A percentile compares a stretch with the other conserved stretches of the same genome.
Evolutionary conservation across 92 coral and sea anemone genomes (phyloP).

Genomic region (Siderastrea siderea): DNA sequence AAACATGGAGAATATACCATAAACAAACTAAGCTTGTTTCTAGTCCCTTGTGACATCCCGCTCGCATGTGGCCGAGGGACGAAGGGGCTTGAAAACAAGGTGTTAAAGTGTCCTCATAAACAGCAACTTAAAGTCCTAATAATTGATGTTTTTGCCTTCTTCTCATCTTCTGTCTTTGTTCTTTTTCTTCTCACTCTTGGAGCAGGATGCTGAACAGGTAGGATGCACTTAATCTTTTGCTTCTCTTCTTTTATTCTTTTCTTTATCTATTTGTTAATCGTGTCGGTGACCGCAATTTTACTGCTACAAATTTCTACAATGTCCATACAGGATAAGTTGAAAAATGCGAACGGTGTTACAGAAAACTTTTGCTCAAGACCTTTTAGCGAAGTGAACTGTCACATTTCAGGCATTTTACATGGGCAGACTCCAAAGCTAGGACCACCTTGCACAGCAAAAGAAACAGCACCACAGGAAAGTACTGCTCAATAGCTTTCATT

Average conservation of each 20-base stretch:
- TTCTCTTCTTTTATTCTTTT: not conserved
- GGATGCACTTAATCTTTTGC: not conserved
- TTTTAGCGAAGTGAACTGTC: too few relatives aligned
- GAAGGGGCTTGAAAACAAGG: not conserved
- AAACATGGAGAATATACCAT: not conserved
- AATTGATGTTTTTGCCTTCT: not conserved
- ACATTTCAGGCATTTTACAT: too few relatives aligned
- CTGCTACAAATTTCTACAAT: too few relatives aligned
- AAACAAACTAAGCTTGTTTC: not conserved
- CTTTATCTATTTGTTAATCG: not conserved
- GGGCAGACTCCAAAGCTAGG: too few relatives aligned
- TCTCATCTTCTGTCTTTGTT: conserved; percentile 14
- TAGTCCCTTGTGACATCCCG: not conserved
- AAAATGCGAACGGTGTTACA: too few relatives aligned
- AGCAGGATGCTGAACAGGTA: conserved; percentile 55
- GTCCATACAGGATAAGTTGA: too few relatives aligned
- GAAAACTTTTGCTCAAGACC: too few relatives aligned
- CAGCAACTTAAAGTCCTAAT: not conserved
- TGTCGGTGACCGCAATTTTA: not conserved
- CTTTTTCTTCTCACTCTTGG: conserved; percentile 3
- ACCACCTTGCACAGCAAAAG: too few relatives aligned
- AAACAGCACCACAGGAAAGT: too few relatives aligned
- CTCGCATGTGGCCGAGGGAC: not conserved
- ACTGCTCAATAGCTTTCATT: too few relatives aligned
- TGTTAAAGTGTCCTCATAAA: not conserved